Evolutionary conservation across 2,113 vertebrate genomes (phyloP).

Genomic region (Oreotrochilus melanogaster): DNA sequence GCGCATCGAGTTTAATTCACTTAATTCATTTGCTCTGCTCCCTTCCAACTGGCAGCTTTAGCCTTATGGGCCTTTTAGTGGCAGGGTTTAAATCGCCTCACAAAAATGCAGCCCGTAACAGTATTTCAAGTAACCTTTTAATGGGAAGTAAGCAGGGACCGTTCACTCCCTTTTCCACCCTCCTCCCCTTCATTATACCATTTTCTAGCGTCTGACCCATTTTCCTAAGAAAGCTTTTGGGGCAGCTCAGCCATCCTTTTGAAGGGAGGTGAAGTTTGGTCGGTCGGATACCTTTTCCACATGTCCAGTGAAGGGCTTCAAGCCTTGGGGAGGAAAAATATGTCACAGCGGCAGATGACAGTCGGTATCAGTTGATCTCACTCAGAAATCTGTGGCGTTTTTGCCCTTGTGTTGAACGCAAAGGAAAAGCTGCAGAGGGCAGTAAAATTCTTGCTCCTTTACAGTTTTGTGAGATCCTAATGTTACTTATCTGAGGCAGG

Average conservation of each 20-base stretch:
- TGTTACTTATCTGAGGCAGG: neutral
- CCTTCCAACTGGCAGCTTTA: neutral
- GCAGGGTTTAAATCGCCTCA: neutral
- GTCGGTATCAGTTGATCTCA: neutral
- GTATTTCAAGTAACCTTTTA: neutral
- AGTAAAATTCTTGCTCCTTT: slow-evolving; percentile 66
- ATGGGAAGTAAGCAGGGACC: neutral
- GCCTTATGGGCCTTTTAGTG: neutral
- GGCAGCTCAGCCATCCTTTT: neutral
- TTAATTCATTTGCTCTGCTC: slow-evolving; percentile 44
- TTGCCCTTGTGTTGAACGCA: neutral
- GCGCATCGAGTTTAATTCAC: slow-evolving; percentile 49
- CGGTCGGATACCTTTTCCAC: neutral
- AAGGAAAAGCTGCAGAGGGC: slow-evolving; percentile 72
- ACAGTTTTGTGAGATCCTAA: neutral
- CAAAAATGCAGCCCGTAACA: neutral
- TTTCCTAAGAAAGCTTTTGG: neutral
- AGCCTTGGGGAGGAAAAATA: neutral
- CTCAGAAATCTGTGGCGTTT: slow-evolving; percentile 15
- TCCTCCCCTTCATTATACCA: no score
- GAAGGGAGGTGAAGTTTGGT: neutral
- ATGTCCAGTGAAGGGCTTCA: neutral
- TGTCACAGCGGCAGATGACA: neutral
- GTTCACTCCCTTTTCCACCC: no score
- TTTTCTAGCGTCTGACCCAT: neutral